Base-by-base conservation (phyloP, 2,797 vertebrate genomes). In the Pteropus rufus region DNA sequence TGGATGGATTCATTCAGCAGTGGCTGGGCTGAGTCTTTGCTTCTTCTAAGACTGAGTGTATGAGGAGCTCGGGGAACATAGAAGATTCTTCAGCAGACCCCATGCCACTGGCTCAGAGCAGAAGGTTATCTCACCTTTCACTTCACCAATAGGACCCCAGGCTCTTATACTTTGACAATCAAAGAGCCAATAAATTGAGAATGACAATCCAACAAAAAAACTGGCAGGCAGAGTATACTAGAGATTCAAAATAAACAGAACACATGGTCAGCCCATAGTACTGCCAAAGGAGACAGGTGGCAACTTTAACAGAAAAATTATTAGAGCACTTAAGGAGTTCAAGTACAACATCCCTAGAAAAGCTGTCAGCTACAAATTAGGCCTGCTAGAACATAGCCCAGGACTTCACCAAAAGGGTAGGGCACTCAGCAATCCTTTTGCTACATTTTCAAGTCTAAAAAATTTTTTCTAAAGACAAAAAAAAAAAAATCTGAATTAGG, bases 151-250 rank as follows among this genome's bases (percentile, higher is more conserved):
- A 44, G 19, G 62, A 65, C 24, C 10, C 19, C 46, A 1, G 34
- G 52, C 52, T 36, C 52, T 65, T 92, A 36, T 2, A 49, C 10
- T 34, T 24, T 67, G n/a, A 23, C 41, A 64, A 31, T 6, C 21
- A 72, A 77, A 87, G 88, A 70, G 12, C 9, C n/a, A 90, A 54
- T 16, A 62, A 95, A 76, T 34, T 44, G 75, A 87, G 87, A 73
- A 23, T 36, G 75, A 19, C 18, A 70, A 41, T 41, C n/a, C 19
- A 77, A 23, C 6, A 86, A 70, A 24, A 60, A 60, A 24, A 6
- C 41, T 60, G 52, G 29, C 23, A 82, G 19, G 29, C 75, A 82
- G 14, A 77, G 36, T 67, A 10, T 44, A 14, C 24, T 73, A 7
- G 24, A 54, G 46, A n/a, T 8, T 60, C 29, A 46, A 56, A 77